Percentiles rank a stretch among this genome's conserved stretches.
Evolutionary conservation across 2,797 vertebrate species (phyloP).

Genomic region (Jordanella pulchra): DNA sequence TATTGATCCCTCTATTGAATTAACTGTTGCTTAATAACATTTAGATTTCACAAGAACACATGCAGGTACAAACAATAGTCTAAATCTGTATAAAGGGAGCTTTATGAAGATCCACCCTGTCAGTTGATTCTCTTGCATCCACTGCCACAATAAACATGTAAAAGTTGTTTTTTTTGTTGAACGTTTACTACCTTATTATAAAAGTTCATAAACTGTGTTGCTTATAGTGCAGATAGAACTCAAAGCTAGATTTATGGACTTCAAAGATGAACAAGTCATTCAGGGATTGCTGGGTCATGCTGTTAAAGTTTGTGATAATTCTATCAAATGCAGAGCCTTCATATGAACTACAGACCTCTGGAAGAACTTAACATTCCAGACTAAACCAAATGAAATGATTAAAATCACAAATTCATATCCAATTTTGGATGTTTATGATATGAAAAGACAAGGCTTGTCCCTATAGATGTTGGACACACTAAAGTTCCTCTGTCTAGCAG

Average conservation of each 20-base stretch:
- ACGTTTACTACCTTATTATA: not conserved
- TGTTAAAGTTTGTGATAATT: not conserved
- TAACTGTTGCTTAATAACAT: not conserved
- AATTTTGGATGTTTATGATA: not conserved
- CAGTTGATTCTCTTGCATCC: not conserved
- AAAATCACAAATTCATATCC: not conserved
- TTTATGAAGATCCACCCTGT: not conserved
- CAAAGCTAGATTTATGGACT: not conserved
- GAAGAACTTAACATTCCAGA: not conserved
- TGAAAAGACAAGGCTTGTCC: not conserved
- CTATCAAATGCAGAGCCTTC: not conserved
- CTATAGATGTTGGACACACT: not conserved
- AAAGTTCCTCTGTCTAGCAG: not conserved
- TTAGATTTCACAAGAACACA: too few species aligned
- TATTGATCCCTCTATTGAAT: not conserved
- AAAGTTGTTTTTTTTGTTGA: not conserved
- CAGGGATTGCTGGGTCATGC: not conserved
- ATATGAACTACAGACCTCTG: not conserved
- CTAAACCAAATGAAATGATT: not conserved
- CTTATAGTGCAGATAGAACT: not conserved
- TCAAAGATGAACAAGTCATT: not conserved
- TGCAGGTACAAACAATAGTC: not conserved
- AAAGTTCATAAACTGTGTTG: not conserved
- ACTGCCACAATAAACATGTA: not conserved
- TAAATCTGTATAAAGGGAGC: not conserved